Evolutionary conservation across 2,888 invertebrate species (phyloP).

Genomic region (Dynastes tityus): DNA sequence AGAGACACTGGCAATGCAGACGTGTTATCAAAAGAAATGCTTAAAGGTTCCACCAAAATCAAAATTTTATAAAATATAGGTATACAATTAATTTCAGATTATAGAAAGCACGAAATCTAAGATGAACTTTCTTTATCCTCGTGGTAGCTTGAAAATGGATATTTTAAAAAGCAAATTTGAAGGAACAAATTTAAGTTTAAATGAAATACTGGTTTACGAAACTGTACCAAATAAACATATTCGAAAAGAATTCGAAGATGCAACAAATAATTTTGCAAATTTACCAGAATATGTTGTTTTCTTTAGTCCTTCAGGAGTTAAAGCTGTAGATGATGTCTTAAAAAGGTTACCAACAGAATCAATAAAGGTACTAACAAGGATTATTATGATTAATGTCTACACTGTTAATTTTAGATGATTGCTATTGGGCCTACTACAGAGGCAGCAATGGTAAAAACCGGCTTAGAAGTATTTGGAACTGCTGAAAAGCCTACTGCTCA

Average conservation of each 20-base stretch:
- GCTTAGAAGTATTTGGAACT: constrained; percentile 70
- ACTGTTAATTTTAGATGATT: constrained; percentile 66
- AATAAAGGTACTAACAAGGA: constrained; percentile 53
- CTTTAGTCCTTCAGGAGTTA: constrained; percentile 76
- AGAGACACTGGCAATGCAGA: constrained; percentile 74
- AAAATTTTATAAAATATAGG: background rate
- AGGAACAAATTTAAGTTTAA: constrained; percentile 68
- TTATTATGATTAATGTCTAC: background rate
- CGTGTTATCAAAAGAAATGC: constrained; percentile 71
- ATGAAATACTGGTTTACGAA: constrained; percentile 73
- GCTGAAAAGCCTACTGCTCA: constrained; percentile 73
- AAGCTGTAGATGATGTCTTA: constrained; percentile 70
- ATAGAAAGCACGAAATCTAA: constrained; percentile 64
- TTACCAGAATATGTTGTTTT: constrained; percentile 73
- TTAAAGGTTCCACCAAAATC: constrained; percentile 64
- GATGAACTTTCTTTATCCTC: constrained; percentile 73
- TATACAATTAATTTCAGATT: constrained; percentile 50
- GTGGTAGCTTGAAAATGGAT: constrained; percentile 74
- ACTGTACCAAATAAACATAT: constrained; percentile 72
- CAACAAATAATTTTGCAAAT: constrained; percentile 64
- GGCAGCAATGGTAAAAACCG: constrained; percentile 70
- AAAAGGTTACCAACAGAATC: constrained; percentile 61
- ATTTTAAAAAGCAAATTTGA: constrained; percentile 70
- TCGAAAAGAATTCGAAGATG: constrained; percentile 67
- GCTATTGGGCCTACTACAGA: constrained; percentile 76